Percentiles rank a stretch among this genome's conserved stretches.
These are phyloP conservation scores for Bombus sylvicola DNA, from an alignment of 1,140 invertebrate species.

Conservation along the genomic window DNA sequence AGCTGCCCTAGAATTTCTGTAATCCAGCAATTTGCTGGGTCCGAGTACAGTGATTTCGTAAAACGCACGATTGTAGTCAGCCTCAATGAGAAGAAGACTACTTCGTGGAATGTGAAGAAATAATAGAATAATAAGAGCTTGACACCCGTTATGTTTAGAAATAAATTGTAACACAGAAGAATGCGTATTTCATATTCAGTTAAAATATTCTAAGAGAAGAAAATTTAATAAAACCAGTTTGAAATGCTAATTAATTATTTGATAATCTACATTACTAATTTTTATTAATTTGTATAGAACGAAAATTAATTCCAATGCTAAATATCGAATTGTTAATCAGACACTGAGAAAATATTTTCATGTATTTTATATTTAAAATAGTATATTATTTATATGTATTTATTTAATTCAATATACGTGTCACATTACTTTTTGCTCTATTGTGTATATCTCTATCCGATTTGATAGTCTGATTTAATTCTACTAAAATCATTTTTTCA, in stretches of 20 bases:
- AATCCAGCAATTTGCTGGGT: slow-evolving; percentile 41
- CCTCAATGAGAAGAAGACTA: slow-evolving; percentile 2
- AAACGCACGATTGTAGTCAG: slow-evolving; percentile 9
- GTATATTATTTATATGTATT: neutral
- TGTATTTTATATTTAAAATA: neutral
- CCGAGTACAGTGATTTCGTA: slow-evolving; percentile 20
- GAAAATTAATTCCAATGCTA: neutral
- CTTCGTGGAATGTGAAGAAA: neutral
- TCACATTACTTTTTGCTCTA: too few relatives aligned
- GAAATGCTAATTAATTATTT: too few relatives aligned
- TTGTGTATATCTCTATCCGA: too few relatives aligned
- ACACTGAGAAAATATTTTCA: neutral
- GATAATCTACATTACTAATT: too few relatives aligned
- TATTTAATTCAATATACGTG: too few relatives aligned
- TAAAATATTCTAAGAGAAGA: neutral
- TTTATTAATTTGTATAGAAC: too few relatives aligned
- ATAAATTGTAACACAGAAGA: neutral
- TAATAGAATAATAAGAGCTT: neutral
- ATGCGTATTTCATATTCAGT: neutral
- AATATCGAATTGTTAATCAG: neutral
- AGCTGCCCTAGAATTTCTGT: slow-evolving; percentile 44
- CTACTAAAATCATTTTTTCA: neutral
- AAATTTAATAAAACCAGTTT: neutral
- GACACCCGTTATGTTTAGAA: neutral
- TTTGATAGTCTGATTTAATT: neutral